Percentiles rank a stretch among this genome's conserved stretches.
These are phyloP conservation scores for Aviceda cuculoides DNA, from an alignment of 2,797 vertebrate genomes.

Conservation along the genomic window DNA sequence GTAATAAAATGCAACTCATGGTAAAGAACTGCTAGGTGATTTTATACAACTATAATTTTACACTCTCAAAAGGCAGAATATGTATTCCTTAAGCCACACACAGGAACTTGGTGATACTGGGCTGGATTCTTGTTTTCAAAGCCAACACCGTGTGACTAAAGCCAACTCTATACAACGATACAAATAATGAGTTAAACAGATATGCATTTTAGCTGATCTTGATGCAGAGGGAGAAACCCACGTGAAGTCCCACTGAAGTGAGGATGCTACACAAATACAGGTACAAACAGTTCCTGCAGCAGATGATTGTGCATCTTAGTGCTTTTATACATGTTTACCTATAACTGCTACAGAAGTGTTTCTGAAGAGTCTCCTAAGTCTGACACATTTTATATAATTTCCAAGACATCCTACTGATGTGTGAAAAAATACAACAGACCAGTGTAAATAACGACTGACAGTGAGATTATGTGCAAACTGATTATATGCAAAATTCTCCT, in stretches of 20 bases:
- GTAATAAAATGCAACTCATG: slow-evolving; percentile 41
- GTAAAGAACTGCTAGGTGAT: slow-evolving; percentile 49
- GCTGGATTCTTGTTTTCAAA: slow-evolving; percentile 10
- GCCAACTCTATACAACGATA: neutral
- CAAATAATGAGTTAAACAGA: slow-evolving; percentile 48
- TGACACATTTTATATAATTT: neutral
- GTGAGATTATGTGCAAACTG: neutral
- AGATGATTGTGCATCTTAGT: neutral
- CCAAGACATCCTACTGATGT: neutral
- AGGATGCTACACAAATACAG: neutral
- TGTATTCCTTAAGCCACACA: slow-evolving; percentile 47
- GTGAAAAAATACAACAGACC: neutral
- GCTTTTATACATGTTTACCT: neutral
- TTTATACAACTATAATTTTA: slow-evolving; percentile 53
- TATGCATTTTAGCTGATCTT: neutral
- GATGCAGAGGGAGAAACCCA: neutral
- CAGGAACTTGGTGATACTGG: neutral
- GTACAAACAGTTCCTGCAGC: neutral
- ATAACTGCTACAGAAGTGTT: neutral
- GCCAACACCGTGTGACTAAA: neutral
- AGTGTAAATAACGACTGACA: neutral
- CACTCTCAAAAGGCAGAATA: slow-evolving; percentile 36
- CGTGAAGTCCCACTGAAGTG: neutral
- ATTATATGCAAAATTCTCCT: neutral
- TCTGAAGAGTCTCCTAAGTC: neutral